Base-by-base conservation (phyloP, 2,113 vertebrate species). In the Pleuronectes platessa region DNA sequence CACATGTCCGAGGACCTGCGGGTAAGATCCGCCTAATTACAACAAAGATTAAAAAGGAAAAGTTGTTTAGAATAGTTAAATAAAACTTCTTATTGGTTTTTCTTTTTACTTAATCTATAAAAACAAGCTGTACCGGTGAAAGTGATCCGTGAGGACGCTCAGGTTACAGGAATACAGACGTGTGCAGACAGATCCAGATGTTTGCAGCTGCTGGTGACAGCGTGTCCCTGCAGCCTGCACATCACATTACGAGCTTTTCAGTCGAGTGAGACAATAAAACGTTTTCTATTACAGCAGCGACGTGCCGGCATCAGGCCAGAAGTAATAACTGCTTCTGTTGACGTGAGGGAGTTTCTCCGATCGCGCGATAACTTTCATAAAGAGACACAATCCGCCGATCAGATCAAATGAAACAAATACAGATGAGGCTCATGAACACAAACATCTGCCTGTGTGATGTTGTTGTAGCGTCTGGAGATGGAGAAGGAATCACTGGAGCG, bases 1-100 rank as follows among this genome's bases (percentile, higher is more conserved):
- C 97, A 98, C 65, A 92, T 99, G 92, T 95, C 98, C 54, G 95
- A 97, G 6, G 97, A 99, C 84, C 72, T 99, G 72, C 93, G 94
- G 92, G 97, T 99, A 85, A 93, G 94, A 67, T 3, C 26, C 26
- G 26, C n/a, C n/a, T n/a, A n/a, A n/a, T n/a, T n/a, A n/a, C n/a
- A n/a, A n/a, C n/a, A n/a, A n/a, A n/a, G n/a, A n/a, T n/a, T n/a
- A n/a, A n/a, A n/a, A n/a, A n/a, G n/a, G n/a, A n/a, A n/a, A n/a
- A n/a, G n/a, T n/a, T n/a, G n/a, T n/a, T n/a, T n/a, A n/a, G n/a
- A n/a, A n/a, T n/a, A n/a, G n/a, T n/a, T n/a, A n/a, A n/a, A n/a
- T n/a, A n/a, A n/a, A n/a, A n/a, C n/a, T n/a, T n/a, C n/a, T n/a
- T n/a, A n/a, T n/a, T n/a, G n/a, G n/a, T n/a, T n/a, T n/a, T n/a